These are phyloP conservation scores for Rosalia funebris DNA, from an alignment of 2,888 invertebrate species.

Conservation along the genomic window DNA sequence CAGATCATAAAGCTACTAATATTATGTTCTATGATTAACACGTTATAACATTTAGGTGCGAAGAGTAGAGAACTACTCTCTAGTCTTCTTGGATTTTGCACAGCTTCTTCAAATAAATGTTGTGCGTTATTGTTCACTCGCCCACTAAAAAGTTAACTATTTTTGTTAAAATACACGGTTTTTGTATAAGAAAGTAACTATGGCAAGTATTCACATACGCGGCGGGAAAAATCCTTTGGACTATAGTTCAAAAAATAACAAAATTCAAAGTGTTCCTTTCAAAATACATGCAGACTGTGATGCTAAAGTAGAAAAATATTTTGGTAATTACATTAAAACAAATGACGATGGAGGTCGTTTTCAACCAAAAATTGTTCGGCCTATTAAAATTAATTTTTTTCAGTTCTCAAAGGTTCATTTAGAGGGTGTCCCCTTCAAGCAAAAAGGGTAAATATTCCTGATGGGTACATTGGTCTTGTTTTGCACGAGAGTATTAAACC, in stretches of 20 bases:
- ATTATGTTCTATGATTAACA: no score
- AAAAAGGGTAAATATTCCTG: slow-evolving; percentile 69
- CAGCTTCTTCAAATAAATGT: no score
- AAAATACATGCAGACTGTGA: slow-evolving; percentile 75
- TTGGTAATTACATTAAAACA: slow-evolving; percentile 70
- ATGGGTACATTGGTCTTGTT: slow-evolving; percentile 72
- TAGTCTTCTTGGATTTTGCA: no score
- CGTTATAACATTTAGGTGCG: no score
- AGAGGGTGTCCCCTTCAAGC: slow-evolving; percentile 80
- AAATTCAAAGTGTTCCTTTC: slow-evolving; percentile 78
- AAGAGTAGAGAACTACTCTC: no score
- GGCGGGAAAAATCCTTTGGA: slow-evolving; percentile 48
- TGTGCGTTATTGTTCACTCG: no score
- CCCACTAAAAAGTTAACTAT: no score
- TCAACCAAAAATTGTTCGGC: no score
- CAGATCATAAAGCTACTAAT: no score
- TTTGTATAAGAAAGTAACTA: no score
- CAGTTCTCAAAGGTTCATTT: slow-evolving; percentile 72
- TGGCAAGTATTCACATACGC: slow-evolving; percentile 26
- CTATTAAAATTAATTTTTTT: slow-evolving; percentile 33
- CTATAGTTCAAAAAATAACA: slow-evolving; percentile 52
- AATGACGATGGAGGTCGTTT: slow-evolving; percentile 67
- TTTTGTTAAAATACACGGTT: no score
- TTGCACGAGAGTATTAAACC: slow-evolving; percentile 75
- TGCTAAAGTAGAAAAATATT: slow-evolving; percentile 76